These are phyloP conservation scores for Umimayanthus chanpuru DNA, from an alignment of 92 coral and sea anemone species.

Conservation along the genomic window DNA sequence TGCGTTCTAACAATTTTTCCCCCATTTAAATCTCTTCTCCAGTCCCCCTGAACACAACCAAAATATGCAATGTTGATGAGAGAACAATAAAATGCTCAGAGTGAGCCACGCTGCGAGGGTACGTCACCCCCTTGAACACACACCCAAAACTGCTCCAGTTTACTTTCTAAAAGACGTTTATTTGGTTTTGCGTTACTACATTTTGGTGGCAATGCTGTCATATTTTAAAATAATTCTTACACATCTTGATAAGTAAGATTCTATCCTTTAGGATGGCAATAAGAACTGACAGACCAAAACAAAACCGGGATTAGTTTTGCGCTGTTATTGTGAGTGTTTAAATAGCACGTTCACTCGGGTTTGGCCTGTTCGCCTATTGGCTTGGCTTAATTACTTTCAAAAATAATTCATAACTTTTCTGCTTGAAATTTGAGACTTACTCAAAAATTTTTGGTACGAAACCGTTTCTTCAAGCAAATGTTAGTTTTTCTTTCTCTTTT, in stretches of 20 bases:
- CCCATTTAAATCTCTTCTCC: no score
- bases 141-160: not conserved
- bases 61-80: no score
- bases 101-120: no score
- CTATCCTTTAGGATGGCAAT: not conserved
- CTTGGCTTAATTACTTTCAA: constrained; percentile 28
- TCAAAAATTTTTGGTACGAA: not conserved
- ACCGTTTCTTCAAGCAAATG: not conserved
- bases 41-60: no score
- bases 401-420: constrained; percentile 36
- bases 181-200: constrained; percentile 10
- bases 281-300: not conserved
- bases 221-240: constrained; percentile 31
- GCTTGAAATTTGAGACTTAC: not conserved
- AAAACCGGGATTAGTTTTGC: not conserved
- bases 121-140: not conserved
- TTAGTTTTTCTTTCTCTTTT: constrained; percentile 1
- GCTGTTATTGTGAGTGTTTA: not conserved
- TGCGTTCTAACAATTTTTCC: no score
- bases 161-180: constrained; percentile 37
- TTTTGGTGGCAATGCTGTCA: not conserved
- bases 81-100: not conserved
- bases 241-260: constrained; percentile 3
- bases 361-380: not conserved
- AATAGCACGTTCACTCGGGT: constrained; percentile 13